A percentile compares a stretch with the other conserved stretches of the same genome.
Conservation (phyloP, 2,888 invertebrate genomes). For the Conistra vaccinii region DNA sequence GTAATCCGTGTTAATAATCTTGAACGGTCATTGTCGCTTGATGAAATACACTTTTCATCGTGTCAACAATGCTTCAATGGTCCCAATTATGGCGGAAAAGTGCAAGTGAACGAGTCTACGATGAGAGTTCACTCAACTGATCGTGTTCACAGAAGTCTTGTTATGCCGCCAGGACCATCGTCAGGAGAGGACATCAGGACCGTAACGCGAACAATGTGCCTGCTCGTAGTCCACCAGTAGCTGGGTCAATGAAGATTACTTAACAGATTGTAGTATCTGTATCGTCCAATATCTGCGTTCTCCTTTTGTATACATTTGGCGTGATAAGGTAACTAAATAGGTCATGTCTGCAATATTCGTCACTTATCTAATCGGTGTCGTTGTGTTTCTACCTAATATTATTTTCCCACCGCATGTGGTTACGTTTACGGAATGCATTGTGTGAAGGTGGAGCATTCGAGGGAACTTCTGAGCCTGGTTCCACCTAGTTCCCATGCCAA, state of each 20-base stretch:
- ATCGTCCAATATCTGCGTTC: constrained; percentile 19
- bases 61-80: not conserved
- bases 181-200: not conserved
- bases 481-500: constrained; percentile 40
- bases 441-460: not conserved
- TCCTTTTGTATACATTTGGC: constrained; percentile 21
- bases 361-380: constrained; percentile 37
- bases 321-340: constrained; percentile 55
- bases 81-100: not conserved
- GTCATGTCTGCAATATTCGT: constrained; percentile 56
- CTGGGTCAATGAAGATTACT: constrained; percentile 29
- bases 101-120: not conserved
- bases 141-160: not conserved
- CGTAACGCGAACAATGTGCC: not conserved
- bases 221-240: constrained; percentile 4
- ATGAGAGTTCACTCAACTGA: not conserved
- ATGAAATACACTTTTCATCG: constrained; percentile 5
- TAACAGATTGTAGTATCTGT: constrained; percentile 21
- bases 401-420: constrained; percentile 9
- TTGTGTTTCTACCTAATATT: constrained; percentile 8
- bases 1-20: constrained; percentile 22
- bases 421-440: constrained; percentile 15
- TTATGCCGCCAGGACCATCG: not conserved
- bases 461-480: constrained; percentile 7
- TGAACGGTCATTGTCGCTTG: not conserved